Evolutionary conservation across 2,113 vertebrate genomes (phyloP).

Genomic region (Columba livia): DNA sequence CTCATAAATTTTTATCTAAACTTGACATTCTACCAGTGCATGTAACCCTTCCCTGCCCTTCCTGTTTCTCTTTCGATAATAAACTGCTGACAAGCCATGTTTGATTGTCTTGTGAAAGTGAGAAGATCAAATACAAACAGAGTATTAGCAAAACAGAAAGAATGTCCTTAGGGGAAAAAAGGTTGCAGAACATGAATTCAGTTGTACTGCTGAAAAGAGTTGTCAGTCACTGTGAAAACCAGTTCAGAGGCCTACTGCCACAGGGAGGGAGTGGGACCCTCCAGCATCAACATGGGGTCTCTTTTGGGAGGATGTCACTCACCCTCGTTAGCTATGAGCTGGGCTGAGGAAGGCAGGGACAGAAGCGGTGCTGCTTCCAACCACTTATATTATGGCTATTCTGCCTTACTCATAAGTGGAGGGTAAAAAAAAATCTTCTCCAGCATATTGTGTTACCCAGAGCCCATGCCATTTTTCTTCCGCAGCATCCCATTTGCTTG

Average conservation of each 20-base stretch:
- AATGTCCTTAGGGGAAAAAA: background rate
- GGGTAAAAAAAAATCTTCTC: background rate
- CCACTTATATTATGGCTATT: background rate
- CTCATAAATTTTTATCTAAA: background rate
- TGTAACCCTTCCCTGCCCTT: background rate
- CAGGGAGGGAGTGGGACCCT: fast-evolving
- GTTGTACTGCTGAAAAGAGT: background rate
- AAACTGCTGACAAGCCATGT: slow-evolving; percentile 5
- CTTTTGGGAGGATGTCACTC: background rate
- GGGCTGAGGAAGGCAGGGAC: background rate
- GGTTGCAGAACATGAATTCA: background rate
- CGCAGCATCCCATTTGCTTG: fast-evolving
- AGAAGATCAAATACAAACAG: slow-evolving; percentile 19
- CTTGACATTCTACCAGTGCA: background rate
- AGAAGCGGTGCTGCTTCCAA: background rate
- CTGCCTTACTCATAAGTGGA: background rate
- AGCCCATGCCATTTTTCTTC: background rate
- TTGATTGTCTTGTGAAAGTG: background rate
- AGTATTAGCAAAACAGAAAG: slow-evolving; percentile 31
- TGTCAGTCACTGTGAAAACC: background rate
- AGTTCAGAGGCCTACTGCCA: background rate
- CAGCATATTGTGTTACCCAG: background rate
- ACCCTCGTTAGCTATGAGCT: background rate
- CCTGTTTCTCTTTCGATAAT: background rate
- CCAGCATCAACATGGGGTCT: fast-evolving